phyloP scores from a whole-genome alignment of 2,113 vertebrate species.

The Rhinopomastus cyanomelas region DNA sequence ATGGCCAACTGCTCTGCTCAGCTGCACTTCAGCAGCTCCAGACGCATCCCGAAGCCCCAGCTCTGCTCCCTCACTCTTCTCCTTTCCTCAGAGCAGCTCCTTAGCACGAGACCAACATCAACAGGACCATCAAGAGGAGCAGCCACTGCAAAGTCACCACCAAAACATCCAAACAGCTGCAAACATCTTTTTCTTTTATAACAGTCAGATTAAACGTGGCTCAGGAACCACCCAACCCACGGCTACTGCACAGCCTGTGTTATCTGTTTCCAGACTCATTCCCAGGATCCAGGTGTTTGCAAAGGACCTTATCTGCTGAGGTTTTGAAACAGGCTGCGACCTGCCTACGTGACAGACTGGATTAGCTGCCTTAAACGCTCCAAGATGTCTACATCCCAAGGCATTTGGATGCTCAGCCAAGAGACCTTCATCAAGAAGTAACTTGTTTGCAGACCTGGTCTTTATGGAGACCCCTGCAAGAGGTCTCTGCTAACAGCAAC shows the following conservation, averaged over 20 bases:
- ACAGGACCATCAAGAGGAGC: background rate
- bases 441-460: background rate
- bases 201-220: background rate
- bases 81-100: background rate
- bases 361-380: background rate
- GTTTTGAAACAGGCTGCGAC: background rate
- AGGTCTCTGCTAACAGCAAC: background rate
- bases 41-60: background rate
- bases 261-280: background rate
- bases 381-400: background rate
- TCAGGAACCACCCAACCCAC: background rate
- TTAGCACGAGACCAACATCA: background rate
- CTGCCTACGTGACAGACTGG: background rate
- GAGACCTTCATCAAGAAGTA: background rate
- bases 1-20: background rate
- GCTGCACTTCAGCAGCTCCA: background rate
- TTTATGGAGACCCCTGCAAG: background rate
- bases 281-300: background rate
- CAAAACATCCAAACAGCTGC: background rate
- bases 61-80: background rate
- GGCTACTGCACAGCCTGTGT: background rate
- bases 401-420: background rate
- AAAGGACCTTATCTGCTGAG: background rate
- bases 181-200: background rate
- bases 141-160: background rate